A percentile compares a stretch with the other conserved stretches of the same genome.
phyloP scores from a whole-genome alignment of 2,113 vertebrate genomes.

The Gyps fulvus region DNA sequence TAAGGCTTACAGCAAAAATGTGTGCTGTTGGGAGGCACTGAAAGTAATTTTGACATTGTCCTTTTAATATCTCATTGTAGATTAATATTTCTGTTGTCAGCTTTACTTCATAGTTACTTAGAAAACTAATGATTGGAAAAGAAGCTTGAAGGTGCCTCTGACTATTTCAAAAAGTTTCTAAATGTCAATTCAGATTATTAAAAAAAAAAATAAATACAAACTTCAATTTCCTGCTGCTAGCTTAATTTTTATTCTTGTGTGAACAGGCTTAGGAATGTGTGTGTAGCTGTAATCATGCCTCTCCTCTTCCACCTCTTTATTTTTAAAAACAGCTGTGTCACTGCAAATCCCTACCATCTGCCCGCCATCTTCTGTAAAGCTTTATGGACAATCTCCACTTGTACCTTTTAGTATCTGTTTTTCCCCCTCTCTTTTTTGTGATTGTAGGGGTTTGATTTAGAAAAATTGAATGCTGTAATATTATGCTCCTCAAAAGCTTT shows the following conservation, averaged over 20 bases:
- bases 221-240: neutral
- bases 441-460: neutral
- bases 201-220: neutral
- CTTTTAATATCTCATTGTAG: neutral
- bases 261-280: neutral
- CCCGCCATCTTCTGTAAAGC: constrained; percentile 5
- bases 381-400: constrained; percentile 19
- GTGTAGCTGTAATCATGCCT: constrained; percentile 1
- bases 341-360: constrained; percentile 57
- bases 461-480: neutral
- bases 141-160: neutral
- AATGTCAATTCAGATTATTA: neutral
- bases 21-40: neutral
- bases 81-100: neutral
- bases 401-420: constrained; percentile 1
- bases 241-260: neutral
- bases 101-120: neutral
- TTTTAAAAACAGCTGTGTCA: constrained; percentile 67
- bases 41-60: neutral
- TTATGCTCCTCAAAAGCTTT: neutral
- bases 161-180: neutral
- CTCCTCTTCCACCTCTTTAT: constrained; percentile 56
- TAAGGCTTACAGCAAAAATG: neutral
- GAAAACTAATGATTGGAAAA: neutral
- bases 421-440: neutral